phyloP scores from a whole-genome alignment of 2,113 vertebrate species.

The Xerus inauris region DNA sequence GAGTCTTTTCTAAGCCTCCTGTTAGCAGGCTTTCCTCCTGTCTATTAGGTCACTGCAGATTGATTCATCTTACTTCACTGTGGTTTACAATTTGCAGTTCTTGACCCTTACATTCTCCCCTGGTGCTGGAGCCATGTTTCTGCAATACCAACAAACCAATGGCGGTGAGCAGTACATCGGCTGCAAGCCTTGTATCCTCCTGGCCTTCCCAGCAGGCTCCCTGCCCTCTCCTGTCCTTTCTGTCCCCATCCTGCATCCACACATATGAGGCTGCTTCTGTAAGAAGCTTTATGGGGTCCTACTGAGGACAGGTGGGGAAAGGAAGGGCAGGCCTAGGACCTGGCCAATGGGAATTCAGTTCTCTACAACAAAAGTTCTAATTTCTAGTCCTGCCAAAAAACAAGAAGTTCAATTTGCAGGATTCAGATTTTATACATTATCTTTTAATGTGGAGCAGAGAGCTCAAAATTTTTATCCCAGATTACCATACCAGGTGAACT shows the following conservation, averaged over 20 bases:
- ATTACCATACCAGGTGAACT: background rate
- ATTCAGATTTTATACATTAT: background rate
- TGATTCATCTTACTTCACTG: conserved; percentile 74
- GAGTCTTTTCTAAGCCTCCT: conserved; percentile 57
- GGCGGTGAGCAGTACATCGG: background rate
- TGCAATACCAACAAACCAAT: conserved; percentile 26
- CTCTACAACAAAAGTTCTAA: background rate
- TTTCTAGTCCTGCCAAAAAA: background rate
- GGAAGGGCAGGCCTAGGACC: background rate
- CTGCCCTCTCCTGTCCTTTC: background rate
- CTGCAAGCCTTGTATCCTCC: background rate
- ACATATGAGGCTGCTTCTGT: background rate
- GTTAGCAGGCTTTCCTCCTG: conserved; percentile 51
- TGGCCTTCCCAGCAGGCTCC: conserved; percentile 51
- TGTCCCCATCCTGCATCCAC: background rate
- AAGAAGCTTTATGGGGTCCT: background rate
- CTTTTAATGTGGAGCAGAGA: background rate
- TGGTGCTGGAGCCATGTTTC: conserved; percentile 66
- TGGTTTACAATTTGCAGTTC: conserved; percentile 73
- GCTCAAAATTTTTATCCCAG: background rate
- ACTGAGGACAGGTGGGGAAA: background rate
- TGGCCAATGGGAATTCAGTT: background rate
- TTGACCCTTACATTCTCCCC: conserved; percentile 70
- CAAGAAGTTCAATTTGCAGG: background rate
- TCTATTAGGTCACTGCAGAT: conserved; percentile 71